Evolutionary conservation across 2,888 invertebrate species (phyloP).

Genomic region (Crocallis elinguaria): DNA sequence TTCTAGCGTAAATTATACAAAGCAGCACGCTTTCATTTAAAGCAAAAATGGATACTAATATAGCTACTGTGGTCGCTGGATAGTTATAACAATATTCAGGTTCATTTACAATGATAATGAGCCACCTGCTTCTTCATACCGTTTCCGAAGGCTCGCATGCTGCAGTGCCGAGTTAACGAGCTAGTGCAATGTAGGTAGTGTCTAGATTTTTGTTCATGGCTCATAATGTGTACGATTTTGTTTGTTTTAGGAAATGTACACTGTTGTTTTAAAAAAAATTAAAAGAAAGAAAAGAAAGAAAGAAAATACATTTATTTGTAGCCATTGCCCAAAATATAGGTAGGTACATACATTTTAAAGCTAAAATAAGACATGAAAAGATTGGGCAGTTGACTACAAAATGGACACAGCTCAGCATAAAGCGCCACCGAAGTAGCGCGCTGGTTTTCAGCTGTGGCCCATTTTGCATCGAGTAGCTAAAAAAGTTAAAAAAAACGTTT

Average conservation of each 20-base stretch:
- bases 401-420: no score
- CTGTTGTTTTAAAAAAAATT: no score
- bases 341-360: no score
- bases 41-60: neutral
- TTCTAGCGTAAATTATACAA: neutral
- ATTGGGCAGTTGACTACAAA: no score
- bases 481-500: no score
- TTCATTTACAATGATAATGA: conserved; percentile 28
- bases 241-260: neutral
- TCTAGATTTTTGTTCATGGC: neutral
- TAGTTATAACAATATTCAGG: conserved; percentile 9
- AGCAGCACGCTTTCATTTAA: neutral
- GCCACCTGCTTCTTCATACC: conserved; percentile 15
- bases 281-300: no score
- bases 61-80: neutral
- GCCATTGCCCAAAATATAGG: no score
- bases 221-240: neutral
- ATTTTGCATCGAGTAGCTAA: no score
- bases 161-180: conserved; percentile 8
- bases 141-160: conserved; percentile 23
- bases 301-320: no score
- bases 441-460: no score
- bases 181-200: neutral
- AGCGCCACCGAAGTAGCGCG: no score
- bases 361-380: no score